Conservation (phyloP, 2,888 invertebrate species). For the Drosophila diplacantha region DNA sequence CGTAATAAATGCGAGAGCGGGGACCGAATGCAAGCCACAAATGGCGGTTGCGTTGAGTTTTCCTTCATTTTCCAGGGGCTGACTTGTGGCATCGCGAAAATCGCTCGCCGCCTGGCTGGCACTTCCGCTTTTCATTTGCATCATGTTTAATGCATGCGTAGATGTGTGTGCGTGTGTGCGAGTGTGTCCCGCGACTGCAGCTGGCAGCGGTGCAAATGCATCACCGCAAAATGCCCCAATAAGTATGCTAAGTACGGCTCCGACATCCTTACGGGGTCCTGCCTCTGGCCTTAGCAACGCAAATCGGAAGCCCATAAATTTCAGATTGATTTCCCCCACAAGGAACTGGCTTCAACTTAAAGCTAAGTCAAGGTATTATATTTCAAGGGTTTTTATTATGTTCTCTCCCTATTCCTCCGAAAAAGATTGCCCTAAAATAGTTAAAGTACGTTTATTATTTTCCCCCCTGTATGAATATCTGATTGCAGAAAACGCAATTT, state of each 20-base stretch:
- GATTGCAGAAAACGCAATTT: background rate
- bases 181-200: conserved; percentile 14
- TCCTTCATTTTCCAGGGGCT: conserved; percentile 17
- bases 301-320: conserved; percentile 48
- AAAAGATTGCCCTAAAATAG: background rate
- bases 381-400: background rate
- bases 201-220: conserved; percentile 16
- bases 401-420: background rate
- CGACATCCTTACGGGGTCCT: conserved; percentile 6
- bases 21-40: conserved; percentile 25
- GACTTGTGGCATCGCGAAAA: conserved; percentile 58
- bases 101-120: conserved; percentile 43
- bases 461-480: background rate
- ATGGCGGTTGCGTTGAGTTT: conserved; percentile 36
- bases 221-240: conserved; percentile 56
- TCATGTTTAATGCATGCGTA: conserved; percentile 38
- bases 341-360: background rate
- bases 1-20: conserved; percentile 56
- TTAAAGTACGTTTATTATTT: background rate
- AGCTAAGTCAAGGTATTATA: background rate
- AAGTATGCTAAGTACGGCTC: conserved; percentile 63
- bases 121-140: conserved; percentile 65
- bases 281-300: conserved; percentile 2
- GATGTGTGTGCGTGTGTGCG: conserved; percentile 30
- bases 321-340: conserved; percentile 55